A percentile compares a stretch with the other conserved stretches of the same genome.
Conservation (phyloP, 2,888 invertebrate genomes). For the Tinea pellionella region DNA sequence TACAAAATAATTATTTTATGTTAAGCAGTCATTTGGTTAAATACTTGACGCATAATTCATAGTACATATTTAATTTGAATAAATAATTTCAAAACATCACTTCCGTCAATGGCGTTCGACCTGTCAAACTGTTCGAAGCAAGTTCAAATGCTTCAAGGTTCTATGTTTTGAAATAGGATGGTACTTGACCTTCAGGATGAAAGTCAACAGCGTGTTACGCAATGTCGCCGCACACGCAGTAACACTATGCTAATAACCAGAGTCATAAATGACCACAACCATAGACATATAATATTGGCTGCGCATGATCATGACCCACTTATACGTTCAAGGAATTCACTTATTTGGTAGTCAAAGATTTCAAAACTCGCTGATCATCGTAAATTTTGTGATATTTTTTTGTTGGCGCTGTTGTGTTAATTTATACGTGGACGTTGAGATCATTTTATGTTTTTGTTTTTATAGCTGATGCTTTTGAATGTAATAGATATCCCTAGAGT, state of each 20-base stretch:
- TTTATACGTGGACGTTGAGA: slow-evolving; percentile 8
- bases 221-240: slow-evolving; percentile 43
- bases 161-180: slow-evolving; percentile 8
- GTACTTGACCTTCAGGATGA: slow-evolving; percentile 66
- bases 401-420: slow-evolving; percentile 8
- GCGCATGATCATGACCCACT: slow-evolving; percentile 63
- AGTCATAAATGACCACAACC: slow-evolving; percentile 26
- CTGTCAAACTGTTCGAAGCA: not conserved
- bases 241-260: slow-evolving; percentile 56
- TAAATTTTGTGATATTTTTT: slow-evolving; percentile 1
- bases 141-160: slow-evolving; percentile 6
- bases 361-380: slow-evolving; percentile 35
- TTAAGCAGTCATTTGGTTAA: not conserved
- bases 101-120: not conserved
- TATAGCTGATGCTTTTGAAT: not conserved
- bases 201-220: slow-evolving; percentile 56
- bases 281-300: slow-evolving; percentile 44
- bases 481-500: not conserved
- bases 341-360: slow-evolving; percentile 65
- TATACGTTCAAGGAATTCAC: slow-evolving; percentile 65
- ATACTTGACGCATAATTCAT: too few relatives aligned
- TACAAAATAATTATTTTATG: not conserved
- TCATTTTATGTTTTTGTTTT: not conserved
- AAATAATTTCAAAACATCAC: not conserved
- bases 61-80: not conserved